Base-by-base conservation (phyloP, 2,888 invertebrate genomes). In the Tenthredo mesomela region DNA sequence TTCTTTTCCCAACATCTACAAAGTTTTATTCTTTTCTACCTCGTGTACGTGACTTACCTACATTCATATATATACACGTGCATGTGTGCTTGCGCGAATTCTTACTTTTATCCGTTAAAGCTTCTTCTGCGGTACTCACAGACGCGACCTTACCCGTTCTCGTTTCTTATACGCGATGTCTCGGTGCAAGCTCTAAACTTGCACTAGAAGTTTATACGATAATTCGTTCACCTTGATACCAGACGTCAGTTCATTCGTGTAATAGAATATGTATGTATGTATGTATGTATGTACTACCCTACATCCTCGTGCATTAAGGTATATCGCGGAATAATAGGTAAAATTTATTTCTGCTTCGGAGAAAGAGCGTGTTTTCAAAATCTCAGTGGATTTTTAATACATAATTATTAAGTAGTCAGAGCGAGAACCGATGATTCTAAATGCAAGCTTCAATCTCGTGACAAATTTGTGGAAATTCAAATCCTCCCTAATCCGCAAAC, bases 401-500 rank as follows among this genome's bases (percentile, higher is more conserved):
- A 29, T 65, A 3, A 15, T 67, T 47, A n/a, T 47, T 37, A 37
- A 18, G 15, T 47, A 15, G 47, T 47, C 73, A 25, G 50, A 25
- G 6, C 47, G 47, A 47, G 15, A 15, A 47, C 21, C 29, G 18
- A 15, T 25, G 21, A 7, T 61, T 61, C 9, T 21, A 61, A 61
- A 61, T 61, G 61, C n/a, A n/a, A n/a, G n/a, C 61, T 21, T 9
- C 7, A 29, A 43, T 29, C 47, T 33, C 75, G 58, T 78, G 78
- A 78, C 78, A 78, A 78, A 78, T 78, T 78, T 58, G 58, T 61
- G 78, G 37, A 78, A 61, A 78, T 78, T 78, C 78, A 78, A 78
- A 78, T 78, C 78, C 58, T 37, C 54, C 58, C 78, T 78, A 78
- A 78, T 78, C 78, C 78, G 78, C 78, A 78, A 78, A 78, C 61